phyloP scores from a whole-genome alignment of 64 coral and sea anemone genomes.

The Anthopleura sola region DNA sequence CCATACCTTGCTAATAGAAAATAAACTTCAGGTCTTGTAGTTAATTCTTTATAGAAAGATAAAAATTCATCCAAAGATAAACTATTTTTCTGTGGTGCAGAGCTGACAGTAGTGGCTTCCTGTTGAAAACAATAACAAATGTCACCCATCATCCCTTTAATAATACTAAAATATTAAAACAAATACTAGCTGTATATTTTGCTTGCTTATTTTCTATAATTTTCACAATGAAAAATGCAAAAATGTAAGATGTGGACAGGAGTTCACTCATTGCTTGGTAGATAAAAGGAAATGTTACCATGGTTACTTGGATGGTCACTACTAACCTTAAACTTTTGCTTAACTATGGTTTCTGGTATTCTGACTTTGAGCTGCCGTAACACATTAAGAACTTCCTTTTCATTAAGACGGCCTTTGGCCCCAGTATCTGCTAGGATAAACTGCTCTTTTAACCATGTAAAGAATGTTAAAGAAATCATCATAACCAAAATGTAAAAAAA shows the following conservation, averaged over 20 bases:
- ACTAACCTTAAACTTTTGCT: constrained; percentile 95
- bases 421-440: constrained; percentile 91
- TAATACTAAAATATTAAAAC: too few species aligned
- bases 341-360: constrained; percentile 76
- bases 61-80: constrained; percentile 94
- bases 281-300: background rate
- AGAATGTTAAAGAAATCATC: constrained; percentile 38
- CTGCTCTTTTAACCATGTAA: constrained; percentile 90
- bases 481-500: background rate
- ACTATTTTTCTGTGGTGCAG: constrained; percentile 85
- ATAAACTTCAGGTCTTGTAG: constrained; percentile 95
- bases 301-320: background rate
- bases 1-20: constrained; percentile 97
- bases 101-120: constrained; percentile 82
- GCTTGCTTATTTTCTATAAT: too few species aligned
- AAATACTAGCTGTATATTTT: too few species aligned
- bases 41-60: constrained; percentile 96
- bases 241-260: too few species aligned
- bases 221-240: too few species aligned
- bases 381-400: constrained; percentile 84
- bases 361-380: constrained; percentile 82
- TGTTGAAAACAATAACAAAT: constrained; percentile 12
- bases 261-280: background rate
- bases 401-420: constrained; percentile 82
- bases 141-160: background rate